Evolutionary conservation across 2,113 vertebrate genomes (phyloP).

Genomic region (Tragelaphus scriptus): DNA sequence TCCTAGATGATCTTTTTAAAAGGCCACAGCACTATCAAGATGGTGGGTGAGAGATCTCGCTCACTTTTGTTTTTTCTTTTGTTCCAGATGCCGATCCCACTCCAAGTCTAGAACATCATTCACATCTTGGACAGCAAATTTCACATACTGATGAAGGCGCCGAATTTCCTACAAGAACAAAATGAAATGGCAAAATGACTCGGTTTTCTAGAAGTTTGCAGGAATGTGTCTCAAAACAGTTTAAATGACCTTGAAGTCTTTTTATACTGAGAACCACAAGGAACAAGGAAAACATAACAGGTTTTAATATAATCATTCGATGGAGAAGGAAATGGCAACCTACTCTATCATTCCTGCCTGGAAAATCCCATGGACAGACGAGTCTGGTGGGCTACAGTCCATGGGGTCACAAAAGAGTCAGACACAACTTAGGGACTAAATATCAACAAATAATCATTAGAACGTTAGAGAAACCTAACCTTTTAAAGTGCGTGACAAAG

Average conservation of each 20-base stretch:
- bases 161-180: constrained; percentile 88
- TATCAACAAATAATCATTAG: not conserved
- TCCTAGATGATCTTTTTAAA: not conserved
- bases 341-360: not conserved
- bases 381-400: not conserved
- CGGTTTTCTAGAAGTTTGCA: not conserved
- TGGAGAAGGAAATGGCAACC: not conserved
- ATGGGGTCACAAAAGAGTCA: not conserved
- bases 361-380: not conserved
- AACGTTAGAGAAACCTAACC: not conserved
- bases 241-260: not conserved
- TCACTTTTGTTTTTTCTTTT: constrained; percentile 91
- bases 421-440: not conserved
- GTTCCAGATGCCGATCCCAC: constrained; percentile 94
- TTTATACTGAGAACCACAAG: not conserved
- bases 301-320: not conserved
- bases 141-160: constrained; percentile 93
- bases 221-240: not conserved
- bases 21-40: not conserved
- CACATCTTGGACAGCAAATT: constrained; percentile 94
- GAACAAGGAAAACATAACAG: not conserved
- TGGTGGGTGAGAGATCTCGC: not conserved
- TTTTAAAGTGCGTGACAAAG: not conserved
- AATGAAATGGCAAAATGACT: not conserved
- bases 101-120: constrained; percentile 94